These are phyloP conservation scores for Siniperca knerii DNA, from an alignment of 2,113 vertebrate species.

Conservation along the genomic window DNA sequence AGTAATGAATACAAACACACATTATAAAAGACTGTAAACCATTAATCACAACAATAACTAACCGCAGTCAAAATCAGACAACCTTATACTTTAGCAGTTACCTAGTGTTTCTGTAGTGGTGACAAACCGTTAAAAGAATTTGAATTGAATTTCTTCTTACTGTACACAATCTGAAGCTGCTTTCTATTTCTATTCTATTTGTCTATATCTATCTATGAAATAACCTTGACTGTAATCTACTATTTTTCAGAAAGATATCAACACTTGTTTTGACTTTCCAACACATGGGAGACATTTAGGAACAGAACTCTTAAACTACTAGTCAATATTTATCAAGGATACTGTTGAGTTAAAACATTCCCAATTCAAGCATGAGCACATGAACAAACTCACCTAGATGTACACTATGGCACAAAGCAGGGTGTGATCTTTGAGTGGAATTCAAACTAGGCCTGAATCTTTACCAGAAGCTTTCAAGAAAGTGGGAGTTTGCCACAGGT, in stretches of 20 bases:
- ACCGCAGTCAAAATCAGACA: too few species aligned
- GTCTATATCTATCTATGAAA: not conserved
- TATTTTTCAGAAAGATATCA: not conserved
- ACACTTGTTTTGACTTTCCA: slow-evolving; percentile 17
- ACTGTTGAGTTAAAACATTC: not conserved
- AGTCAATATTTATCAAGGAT: slow-evolving; percentile 12
- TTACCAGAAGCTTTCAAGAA: slow-evolving; percentile 9
- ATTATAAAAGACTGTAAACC: too few species aligned
- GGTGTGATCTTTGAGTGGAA: slow-evolving; percentile 12
- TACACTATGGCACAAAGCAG: slow-evolving; percentile 12
- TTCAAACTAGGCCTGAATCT: not conserved
- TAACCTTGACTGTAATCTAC: not conserved
- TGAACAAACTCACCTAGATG: not conserved
- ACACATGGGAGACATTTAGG: slow-evolving; percentile 13
- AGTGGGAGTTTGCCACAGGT: not conserved
- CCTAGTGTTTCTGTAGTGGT: too few species aligned
- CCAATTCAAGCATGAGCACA: not conserved
- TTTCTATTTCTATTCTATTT: too few species aligned
- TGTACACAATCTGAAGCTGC: too few species aligned
- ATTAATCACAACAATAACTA: too few species aligned
- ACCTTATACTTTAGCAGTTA: too few species aligned
- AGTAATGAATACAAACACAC: too few species aligned
- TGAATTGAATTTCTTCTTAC: too few species aligned
- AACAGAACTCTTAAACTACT: slow-evolving; percentile 3
- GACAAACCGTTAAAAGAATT: too few species aligned